phyloP scores from a whole-genome alignment of 2,113 vertebrate genomes.

The Stegostoma tigrinum region DNA sequence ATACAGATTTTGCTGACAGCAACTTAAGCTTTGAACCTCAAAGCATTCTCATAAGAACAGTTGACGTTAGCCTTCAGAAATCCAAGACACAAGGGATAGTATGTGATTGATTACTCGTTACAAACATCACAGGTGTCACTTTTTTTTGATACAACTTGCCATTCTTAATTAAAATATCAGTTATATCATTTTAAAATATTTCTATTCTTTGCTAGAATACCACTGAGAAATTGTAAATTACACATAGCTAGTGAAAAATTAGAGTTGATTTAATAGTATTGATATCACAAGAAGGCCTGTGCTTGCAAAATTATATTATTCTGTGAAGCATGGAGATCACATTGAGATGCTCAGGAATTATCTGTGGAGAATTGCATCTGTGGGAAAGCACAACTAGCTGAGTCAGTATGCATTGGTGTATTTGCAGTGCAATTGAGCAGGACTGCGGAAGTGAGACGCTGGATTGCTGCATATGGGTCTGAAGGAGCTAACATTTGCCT shows the following conservation, averaged over 20 bases:
- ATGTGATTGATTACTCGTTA: slow-evolving; percentile 54
- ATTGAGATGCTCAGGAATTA: not conserved
- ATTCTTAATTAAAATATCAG: slow-evolving; percentile 22
- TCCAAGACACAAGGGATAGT: slow-evolving; percentile 42
- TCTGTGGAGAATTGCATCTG: not conserved
- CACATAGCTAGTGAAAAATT: not conserved
- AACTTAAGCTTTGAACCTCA: slow-evolving; percentile 46
- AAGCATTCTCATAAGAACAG: slow-evolving; percentile 52
- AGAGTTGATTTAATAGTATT: not conserved
- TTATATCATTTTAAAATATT: not conserved
- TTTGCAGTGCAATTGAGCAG: not conserved
- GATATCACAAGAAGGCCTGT: not conserved
- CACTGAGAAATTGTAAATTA: not conserved
- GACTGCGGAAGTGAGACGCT: not conserved
- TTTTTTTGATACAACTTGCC: not conserved
- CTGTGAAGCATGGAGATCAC: not conserved
- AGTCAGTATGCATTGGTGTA: not conserved
- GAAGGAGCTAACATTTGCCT: too few species aligned
- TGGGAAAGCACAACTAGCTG: not conserved
- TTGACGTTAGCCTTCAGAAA: slow-evolving; percentile 45
- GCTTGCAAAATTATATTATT: not conserved
- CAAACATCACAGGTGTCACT: slow-evolving; percentile 38
- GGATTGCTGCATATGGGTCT: too few species aligned
- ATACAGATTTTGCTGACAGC: slow-evolving; percentile 46
- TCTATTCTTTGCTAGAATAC: not conserved